Evolutionary conservation across 2,797 vertebrate genomes (phyloP), one percentile per base, ranked within the genome.

Genomic region (Sebastolobus alascanus): DNA sequence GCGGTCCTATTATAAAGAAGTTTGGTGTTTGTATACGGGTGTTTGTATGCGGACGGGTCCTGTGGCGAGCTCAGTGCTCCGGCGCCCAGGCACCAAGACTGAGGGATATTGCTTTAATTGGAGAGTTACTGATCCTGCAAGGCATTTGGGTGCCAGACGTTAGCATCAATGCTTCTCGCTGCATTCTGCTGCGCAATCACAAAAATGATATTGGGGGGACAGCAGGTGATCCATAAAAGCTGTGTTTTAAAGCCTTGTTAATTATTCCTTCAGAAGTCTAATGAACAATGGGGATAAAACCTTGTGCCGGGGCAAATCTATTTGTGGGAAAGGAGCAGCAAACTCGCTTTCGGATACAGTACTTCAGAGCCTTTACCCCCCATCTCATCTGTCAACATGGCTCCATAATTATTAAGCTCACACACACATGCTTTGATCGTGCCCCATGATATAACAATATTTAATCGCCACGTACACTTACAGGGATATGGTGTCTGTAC

Each of bases 141-240:
- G 93, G 93, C 93, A 93, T 95, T 95, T 91, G 92, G 86, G 90
- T 93, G 94, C 95, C 95, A 96, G 94, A 94, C 95, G 87, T 94
- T 94, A 93, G 93, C 94, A 87, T 95, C 95, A 82, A 95, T 94
- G 95, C 92, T 83, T 90, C 94, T 93, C 77, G 80, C 84, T 68
- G 90, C 91, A 94, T 96, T 96, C 93, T 96, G 95, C 95, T 95
- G 96, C 29, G 94, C 95, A 95, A 95, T 95, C 95, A 95, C 94
- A 96, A 96, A 96, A 96, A 95, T 95, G 86, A 96, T 96, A 96
- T 95, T 92, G 92, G 91, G 87, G 89, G 94, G 95, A 96, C 95
- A 96, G 95, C 95, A 96, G 96, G 95, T 96, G 95, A 96, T 96
- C 95, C 95, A 96, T 96, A 96, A 96, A 96, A 94, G 90, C 92